A percentile compares a stretch with the other conserved stretches of the same genome.
Conservation (phyloP, 2,797 vertebrate genomes). For the Enoplosus armatus region DNA sequence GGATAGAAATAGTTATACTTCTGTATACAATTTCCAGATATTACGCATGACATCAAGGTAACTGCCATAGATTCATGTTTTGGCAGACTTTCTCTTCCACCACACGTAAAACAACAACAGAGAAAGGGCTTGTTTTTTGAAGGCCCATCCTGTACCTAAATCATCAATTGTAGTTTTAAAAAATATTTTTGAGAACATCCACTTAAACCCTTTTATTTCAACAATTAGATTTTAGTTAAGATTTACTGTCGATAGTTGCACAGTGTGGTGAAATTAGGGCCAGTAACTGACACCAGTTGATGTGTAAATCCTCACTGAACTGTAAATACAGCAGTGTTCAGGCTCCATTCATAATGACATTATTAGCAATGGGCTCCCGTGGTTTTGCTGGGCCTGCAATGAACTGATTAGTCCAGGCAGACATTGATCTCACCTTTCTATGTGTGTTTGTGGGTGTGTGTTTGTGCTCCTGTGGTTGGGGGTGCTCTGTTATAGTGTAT, state of each 20-base stretch:
- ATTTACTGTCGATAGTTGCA: not conserved
- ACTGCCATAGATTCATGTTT: not conserved
- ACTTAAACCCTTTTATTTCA: slow-evolving; percentile 1
- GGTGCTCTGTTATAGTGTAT: slow-evolving; percentile 68
- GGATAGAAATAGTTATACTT: not conserved
- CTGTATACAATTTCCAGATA: not conserved
- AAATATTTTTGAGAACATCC: not conserved
- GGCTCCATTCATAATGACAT: slow-evolving; percentile 75
- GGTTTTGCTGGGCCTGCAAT: slow-evolving; percentile 75
- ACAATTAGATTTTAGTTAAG: not conserved
- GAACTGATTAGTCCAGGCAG: slow-evolving; percentile 77
- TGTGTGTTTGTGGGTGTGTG: slow-evolving; percentile 36
- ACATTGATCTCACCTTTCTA: slow-evolving; percentile 78
- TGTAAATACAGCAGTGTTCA: slow-evolving; percentile 56
- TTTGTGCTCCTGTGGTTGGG: slow-evolving; percentile 35
- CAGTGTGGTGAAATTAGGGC: slow-evolving; percentile 18
- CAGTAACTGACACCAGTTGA: slow-evolving; percentile 28
- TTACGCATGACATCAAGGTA: not conserved
- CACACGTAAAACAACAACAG: not conserved
- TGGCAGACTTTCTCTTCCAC: not conserved
- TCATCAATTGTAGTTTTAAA: not conserved
- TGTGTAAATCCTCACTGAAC: slow-evolving; percentile 33
- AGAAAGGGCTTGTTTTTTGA: not conserved
- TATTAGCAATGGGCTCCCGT: slow-evolving; percentile 75
- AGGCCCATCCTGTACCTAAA: not conserved